Evolutionary conservation across 1,140 invertebrate species (phyloP), one percentile per base, ranked within the genome.

Genomic region (Aphaenogaster rudis): DNA sequence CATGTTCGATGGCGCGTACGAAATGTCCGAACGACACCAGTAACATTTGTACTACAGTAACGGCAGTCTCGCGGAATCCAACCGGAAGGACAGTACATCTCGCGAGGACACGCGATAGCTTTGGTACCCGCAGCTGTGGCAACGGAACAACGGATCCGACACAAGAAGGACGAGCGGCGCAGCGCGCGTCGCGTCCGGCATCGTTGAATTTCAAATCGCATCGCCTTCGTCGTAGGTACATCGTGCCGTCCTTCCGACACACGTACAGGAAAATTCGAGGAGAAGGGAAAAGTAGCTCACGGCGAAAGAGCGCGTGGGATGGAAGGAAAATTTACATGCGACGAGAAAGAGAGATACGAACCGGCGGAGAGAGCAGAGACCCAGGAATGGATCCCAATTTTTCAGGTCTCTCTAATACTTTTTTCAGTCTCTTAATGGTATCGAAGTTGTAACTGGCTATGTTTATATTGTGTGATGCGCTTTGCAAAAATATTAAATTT

Each of bases 121-220:
- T 84, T 84, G 69, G 67, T 76, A 84, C 13, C 52, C 21, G 89
- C 89, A 91, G 89, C 88, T 92, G 88, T 87, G 89, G 88, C 87
- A 82, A 84, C 52, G 39, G 78, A 64, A 81, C 85, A 86, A 86
- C 87, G 72, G 7, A 28, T 84, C 86, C 84, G 87, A 86, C 54
- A 81, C 69, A 63, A 84, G 79, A 86, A 74, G 54, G 48, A 87
- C 67, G 86, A 84, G 72, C 82, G 88, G 86, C 86, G 63, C 45
- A 79, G 11, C 78, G 87, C 77, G 88, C 85, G 90, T 93, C 93
- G 92, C 92, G 92, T 93, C 92, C 90, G 86, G 88, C 90, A 78
- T 92, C 89, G 90, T 93, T 93, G 92, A 94, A 94, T 94, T 94
- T 94, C 92, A 94, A 94, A 94, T 93, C 85, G 90, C 86, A 36